Conservation (phyloP, 1,140 invertebrate genomes). For the Diachasmimorpha longicaudata region DNA sequence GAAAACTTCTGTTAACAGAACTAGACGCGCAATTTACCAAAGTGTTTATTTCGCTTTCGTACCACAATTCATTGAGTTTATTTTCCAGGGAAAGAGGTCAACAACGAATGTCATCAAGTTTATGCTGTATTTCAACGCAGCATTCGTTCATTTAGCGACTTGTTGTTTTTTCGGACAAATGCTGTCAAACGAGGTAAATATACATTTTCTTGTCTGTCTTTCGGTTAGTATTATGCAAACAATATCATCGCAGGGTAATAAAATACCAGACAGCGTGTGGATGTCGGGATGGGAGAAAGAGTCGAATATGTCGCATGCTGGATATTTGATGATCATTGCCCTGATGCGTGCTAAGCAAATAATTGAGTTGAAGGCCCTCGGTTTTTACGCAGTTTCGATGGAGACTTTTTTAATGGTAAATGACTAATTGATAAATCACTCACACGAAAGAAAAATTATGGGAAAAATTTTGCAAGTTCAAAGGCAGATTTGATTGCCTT, state of each 20-base stretch:
- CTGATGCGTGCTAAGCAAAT: neutral
- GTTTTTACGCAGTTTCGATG: neutral
- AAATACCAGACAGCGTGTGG: neutral
- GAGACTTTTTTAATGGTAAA: neutral
- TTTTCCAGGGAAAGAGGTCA: neutral
- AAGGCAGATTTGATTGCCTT: neutral
- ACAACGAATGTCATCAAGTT: neutral
- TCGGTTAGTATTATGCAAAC: neutral
- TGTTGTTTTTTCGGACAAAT: conserved; percentile 2
- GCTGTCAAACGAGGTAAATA: neutral
- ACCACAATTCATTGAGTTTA: no score
- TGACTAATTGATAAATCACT: neutral
- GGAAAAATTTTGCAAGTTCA: no score
- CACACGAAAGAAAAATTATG: neutral
- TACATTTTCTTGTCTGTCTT: neutral
- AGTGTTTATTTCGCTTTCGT: no score
- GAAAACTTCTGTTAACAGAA: no score
- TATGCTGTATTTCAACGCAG: neutral
- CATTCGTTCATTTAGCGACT: neutral
- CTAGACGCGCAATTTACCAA: no score
- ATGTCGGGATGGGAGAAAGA: neutral
- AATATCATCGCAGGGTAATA: neutral
- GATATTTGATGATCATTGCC: neutral
- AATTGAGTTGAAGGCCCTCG: neutral
- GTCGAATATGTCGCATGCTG: neutral